A percentile compares a stretch with the other conserved stretches of the same genome.
These are phyloP conservation scores for Macquaria ambigua DNA, from an alignment of 2,113 vertebrate genomes.

Conservation along the genomic window DNA sequence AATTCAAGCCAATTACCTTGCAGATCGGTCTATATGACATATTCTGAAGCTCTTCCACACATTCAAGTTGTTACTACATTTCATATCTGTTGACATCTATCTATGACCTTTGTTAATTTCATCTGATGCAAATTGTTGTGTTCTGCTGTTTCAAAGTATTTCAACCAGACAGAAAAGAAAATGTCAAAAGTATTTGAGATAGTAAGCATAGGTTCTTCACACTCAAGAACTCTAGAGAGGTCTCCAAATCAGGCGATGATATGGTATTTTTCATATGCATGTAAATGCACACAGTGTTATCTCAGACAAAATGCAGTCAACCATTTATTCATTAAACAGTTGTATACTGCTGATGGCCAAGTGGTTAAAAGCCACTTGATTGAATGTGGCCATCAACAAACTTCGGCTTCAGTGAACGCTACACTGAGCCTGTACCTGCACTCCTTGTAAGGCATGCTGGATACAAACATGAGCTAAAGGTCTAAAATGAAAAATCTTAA, in stretches of 20 bases:
- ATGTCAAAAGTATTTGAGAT: background rate
- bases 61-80: background rate
- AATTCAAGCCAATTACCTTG: background rate
- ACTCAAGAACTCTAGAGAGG: background rate
- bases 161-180: background rate
- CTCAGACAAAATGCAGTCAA: conserved; percentile 20
- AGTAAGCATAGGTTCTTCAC: background rate
- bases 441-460: background rate
- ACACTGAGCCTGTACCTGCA: background rate
- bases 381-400: conserved; percentile 32
- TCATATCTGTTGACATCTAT: background rate
- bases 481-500: background rate
- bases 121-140: background rate
- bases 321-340: conserved; percentile 16
- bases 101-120: background rate
- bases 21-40: background rate
- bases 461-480: background rate
- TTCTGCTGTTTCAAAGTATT: background rate
- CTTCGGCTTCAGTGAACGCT: background rate
- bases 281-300: background rate
- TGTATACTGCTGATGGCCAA: conserved; percentile 23
- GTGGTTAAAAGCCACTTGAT: conserved; percentile 36
- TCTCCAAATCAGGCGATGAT: background rate
- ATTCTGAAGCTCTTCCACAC: background rate
- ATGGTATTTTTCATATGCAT: background rate